Evolutionary conservation across 1,140 invertebrate genomes (phyloP).

Genomic region (Lepidotrigona ventralis): DNA sequence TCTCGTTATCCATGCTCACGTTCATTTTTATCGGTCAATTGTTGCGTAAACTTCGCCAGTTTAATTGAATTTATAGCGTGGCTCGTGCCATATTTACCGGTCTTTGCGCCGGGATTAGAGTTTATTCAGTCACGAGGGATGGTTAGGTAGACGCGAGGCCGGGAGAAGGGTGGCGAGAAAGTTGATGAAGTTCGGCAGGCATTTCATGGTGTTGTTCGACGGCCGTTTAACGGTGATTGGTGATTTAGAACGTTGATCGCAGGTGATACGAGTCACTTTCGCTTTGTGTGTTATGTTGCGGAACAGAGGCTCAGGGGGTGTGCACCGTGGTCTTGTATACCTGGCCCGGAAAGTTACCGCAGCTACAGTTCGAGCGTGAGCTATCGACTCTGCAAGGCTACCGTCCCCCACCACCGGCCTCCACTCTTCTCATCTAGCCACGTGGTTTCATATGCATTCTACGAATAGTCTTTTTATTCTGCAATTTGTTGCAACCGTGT

Average conservation of each 20-base stretch:
- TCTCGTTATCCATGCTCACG: background rate
- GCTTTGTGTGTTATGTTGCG: background rate
- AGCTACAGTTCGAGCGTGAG: background rate
- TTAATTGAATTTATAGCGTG: slow-evolving; percentile 25
- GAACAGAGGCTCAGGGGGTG: background rate
- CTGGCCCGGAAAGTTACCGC: background rate
- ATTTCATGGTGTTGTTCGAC: background rate
- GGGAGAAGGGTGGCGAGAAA: background rate
- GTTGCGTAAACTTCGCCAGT: background rate
- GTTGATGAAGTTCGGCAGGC: background rate
- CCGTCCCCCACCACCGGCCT: background rate
- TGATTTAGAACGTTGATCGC: background rate
- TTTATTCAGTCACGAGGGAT: background rate
- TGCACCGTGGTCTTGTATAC: background rate
- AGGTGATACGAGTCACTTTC: background rate
- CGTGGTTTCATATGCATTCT: background rate
- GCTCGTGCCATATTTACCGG: background rate
- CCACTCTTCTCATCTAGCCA: background rate
- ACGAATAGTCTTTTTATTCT: background rate
- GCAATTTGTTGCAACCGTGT: too few relatives aligned
- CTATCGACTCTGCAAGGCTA: background rate
- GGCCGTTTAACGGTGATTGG: background rate
- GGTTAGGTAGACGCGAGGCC: background rate
- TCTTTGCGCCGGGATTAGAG: background rate
- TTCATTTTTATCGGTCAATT: slow-evolving; percentile 26